These are phyloP conservation scores for Philonicus albiceps DNA, from an alignment of 2,888 invertebrate genomes.

Conservation along the genomic window DNA sequence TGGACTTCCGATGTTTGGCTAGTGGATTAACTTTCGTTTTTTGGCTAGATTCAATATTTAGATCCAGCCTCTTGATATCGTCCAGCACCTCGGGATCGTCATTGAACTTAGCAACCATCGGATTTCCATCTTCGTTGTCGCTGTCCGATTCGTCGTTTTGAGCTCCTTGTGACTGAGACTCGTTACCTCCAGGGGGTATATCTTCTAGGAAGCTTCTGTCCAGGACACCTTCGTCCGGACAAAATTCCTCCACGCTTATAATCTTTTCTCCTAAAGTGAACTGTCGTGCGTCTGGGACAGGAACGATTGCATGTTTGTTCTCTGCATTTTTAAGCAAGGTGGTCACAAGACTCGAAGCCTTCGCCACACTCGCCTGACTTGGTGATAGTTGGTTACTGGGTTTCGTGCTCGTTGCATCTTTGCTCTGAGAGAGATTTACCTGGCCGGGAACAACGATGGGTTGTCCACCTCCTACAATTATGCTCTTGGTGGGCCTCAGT, in stretches of 20 bases:
- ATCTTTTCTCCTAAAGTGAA: constrained; percentile 51
- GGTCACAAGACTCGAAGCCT: constrained; percentile 30
- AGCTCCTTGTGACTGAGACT: constrained; percentile 51
- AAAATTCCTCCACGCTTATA: constrained; percentile 74
- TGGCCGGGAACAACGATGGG: constrained; percentile 50
- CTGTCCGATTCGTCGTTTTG: constrained; percentile 60
- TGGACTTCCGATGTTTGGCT: constrained; percentile 39
- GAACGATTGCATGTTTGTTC: constrained; percentile 30
- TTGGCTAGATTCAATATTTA: neutral
- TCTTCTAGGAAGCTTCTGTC: constrained; percentile 82
- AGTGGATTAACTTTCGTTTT: constrained; percentile 49
- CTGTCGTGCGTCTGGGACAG: neutral
- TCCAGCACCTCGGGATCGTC: constrained; percentile 69
- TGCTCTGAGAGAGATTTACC: constrained; percentile 45
- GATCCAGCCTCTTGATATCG: neutral
- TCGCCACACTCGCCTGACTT: neutral
- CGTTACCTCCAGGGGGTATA: constrained; percentile 57
- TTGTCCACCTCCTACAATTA: constrained; percentile 51
- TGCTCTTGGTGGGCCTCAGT: constrained; percentile 49
- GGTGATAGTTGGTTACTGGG: neutral
- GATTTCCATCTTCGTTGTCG: constrained; percentile 77
- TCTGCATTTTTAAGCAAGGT: constrained; percentile 44
- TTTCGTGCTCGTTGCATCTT: neutral
- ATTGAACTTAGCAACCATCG: constrained; percentile 82
- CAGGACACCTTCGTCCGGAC: constrained; percentile 76